Conservation (phyloP, 2,888 invertebrate genomes). For the Aphelenchoides bicaudatus region DNA sequence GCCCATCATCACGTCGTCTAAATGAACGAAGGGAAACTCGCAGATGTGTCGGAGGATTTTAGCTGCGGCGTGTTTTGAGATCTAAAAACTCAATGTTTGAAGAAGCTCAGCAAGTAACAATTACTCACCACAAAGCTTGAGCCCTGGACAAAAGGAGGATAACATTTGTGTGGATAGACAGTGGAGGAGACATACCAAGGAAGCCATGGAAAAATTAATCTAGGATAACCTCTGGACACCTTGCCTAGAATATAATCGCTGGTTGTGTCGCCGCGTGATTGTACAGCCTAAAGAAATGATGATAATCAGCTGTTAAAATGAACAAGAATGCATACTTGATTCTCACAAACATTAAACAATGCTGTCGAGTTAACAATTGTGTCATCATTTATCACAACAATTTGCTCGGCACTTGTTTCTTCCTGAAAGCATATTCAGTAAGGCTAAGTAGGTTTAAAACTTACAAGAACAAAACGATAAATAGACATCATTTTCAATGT, state of each 20-base stretch:
- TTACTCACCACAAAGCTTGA: constrained; percentile 59
- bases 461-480: constrained; percentile 48
- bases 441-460: no score
- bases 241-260: constrained; percentile 48
- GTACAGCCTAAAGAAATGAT: neutral
- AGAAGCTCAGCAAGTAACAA: no score
- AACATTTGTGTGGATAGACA: constrained; percentile 56
- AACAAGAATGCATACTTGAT: constrained; percentile 7
- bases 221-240: constrained; percentile 57
- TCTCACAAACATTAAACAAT: constrained; percentile 27
- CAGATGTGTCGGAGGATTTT: constrained; percentile 42
- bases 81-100: constrained; percentile 36
- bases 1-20: constrained; percentile 59
- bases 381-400: constrained; percentile 47
- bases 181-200: constrained; percentile 54
- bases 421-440: no score
- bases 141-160: constrained; percentile 58
- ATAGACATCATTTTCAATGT: constrained; percentile 60
- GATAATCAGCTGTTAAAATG: constrained; percentile 4
- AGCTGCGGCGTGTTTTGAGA: constrained; percentile 19
- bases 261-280: neutral
- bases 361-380: constrained; percentile 57
- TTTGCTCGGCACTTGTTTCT: constrained; percentile 28
- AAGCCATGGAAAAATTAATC: constrained; percentile 57
- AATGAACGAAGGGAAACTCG: constrained; percentile 52